Evolutionary conservation across 2,888 invertebrate genomes (phyloP).

Genomic region (Protodeltote pygarga): DNA sequence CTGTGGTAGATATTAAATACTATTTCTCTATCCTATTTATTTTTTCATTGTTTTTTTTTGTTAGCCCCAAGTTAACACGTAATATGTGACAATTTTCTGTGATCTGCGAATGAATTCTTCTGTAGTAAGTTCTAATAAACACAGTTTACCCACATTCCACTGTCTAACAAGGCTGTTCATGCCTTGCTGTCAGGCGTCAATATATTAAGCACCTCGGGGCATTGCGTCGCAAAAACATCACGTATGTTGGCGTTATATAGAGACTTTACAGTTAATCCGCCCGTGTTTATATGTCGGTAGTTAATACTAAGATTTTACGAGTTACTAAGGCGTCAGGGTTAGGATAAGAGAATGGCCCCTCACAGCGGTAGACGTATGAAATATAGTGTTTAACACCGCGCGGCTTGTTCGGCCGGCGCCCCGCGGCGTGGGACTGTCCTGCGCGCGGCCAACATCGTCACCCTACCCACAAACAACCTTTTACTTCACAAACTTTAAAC

Average conservation of each 20-base stretch:
- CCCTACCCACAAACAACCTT: conserved; percentile 44
- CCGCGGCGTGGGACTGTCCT: conserved; percentile 57
- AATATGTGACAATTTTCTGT: too few species aligned
- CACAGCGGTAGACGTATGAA: conserved; percentile 75
- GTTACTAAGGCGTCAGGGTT: conserved; percentile 65
- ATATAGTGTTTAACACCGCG: conserved; percentile 84
- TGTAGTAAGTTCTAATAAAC: neutral
- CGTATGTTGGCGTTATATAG: conserved; percentile 11
- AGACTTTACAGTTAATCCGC: conserved; percentile 38
- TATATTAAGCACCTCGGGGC: conserved; percentile 9
- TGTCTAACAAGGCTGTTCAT: conserved; percentile 2
- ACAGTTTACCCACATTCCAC: conserved; percentile 1
- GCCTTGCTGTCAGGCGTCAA: conserved; percentile 8
- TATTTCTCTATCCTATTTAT: too few species aligned
- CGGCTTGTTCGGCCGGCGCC: conserved; percentile 71
- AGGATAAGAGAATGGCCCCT: conserved; percentile 71
- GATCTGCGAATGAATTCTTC: too few species aligned
- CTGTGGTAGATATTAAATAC: too few species aligned
- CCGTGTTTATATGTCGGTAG: conserved; percentile 54
- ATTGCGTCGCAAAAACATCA: conserved; percentile 31
- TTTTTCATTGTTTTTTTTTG: too few species aligned
- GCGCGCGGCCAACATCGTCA: conserved; percentile 47
- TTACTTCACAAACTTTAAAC: conserved; percentile 23
- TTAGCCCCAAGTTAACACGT: too few species aligned
- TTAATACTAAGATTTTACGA: conserved; percentile 73